Base-by-base conservation (phyloP, 2,888 invertebrate genomes). In the Phlogophora meticulosa region DNA sequence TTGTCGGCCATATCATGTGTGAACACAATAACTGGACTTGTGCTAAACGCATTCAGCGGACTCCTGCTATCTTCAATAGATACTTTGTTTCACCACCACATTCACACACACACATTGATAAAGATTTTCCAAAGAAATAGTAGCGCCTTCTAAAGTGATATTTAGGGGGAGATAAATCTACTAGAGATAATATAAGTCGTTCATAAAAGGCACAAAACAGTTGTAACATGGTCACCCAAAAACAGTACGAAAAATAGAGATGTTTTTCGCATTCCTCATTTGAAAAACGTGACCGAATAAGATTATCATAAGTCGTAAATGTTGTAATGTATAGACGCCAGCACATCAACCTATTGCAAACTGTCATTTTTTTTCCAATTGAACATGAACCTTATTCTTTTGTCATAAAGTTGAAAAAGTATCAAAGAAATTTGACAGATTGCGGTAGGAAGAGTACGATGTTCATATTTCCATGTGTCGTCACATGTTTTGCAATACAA, bases 151-250 rank as follows among this genome's bases (percentile, higher is more conserved):
- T 20, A 24, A 24, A 36, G n/a, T 11, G 11, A 32, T 34, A 24
- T 22, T 22, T 7, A 17, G 20, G 20, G 9, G 22, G 15, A 15
- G 9, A 24, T 2, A 17, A 28, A 20, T 20, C 2, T 10, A 32
- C 11, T 11, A 20, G 15, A 20, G 20, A 20, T 17, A 20, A 15
- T 32, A 20, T 15, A 51, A 36, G 13, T 17, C 17, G 4, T 11
- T 66, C 22, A 62, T 24, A 24, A 13, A 51, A 52, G n/a, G 10
- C 11, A 34, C 20, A 24, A 49, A 40, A n/a, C 36, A 60, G 15
- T 28, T 38, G 17, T 68, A 22, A 74, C 57, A 53, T 72, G 69
- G 69, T 72, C 62, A 75, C 62, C 57, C 15, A 57, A 49, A 73
- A 61, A 62, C 34, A 28, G n/a, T 24, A 46, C 20, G 36, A 74